phyloP scores from a whole-genome alignment of 2,888 invertebrate species.

The Pterostichus niger region DNA sequence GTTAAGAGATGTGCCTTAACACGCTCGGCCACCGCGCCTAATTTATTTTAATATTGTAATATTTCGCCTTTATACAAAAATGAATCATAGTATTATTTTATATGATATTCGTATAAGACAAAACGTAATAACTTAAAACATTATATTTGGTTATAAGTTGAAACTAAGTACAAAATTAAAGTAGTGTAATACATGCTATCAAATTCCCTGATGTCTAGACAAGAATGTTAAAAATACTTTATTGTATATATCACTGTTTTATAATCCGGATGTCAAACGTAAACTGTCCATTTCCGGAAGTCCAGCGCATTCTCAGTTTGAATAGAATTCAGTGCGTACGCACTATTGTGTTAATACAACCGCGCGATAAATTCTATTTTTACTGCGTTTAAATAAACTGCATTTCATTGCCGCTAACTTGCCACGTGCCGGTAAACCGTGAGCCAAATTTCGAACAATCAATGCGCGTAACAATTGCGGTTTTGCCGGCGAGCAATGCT shows the following conservation, averaged over 20 bases:
- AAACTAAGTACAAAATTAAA: not conserved
- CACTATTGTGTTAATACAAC: constrained; percentile 45
- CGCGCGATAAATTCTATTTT: constrained; percentile 42
- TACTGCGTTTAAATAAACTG: constrained; percentile 59
- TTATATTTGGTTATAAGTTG: not conserved
- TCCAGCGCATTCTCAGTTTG: not conserved
- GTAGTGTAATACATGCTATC: constrained; percentile 8
- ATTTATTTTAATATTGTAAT: too few relatives aligned
- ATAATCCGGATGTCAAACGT: constrained; percentile 12
- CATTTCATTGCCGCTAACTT: constrained; percentile 37
- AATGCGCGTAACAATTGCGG: constrained; percentile 34
- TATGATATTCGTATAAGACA: too few relatives aligned
- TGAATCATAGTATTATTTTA: too few relatives aligned
- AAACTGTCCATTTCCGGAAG: constrained; percentile 33
- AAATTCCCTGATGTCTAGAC: constrained; percentile 40
- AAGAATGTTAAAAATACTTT: constrained; percentile 27
- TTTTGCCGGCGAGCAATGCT: constrained; percentile 11
- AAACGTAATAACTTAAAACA: not conserved
- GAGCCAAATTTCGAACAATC: constrained; percentile 42
- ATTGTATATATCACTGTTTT: not conserved
- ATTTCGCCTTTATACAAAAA: too few relatives aligned
- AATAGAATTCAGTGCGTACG: not conserved
- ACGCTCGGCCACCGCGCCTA: too few relatives aligned
- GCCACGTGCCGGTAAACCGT: constrained; percentile 47
- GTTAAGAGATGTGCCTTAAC: too few relatives aligned